A percentile compares a stretch with the other conserved stretches of the same genome.
These are phyloP conservation scores for Dorcus parallelipipedus DNA, from an alignment of 2,888 invertebrate genomes.

Conservation along the genomic window DNA sequence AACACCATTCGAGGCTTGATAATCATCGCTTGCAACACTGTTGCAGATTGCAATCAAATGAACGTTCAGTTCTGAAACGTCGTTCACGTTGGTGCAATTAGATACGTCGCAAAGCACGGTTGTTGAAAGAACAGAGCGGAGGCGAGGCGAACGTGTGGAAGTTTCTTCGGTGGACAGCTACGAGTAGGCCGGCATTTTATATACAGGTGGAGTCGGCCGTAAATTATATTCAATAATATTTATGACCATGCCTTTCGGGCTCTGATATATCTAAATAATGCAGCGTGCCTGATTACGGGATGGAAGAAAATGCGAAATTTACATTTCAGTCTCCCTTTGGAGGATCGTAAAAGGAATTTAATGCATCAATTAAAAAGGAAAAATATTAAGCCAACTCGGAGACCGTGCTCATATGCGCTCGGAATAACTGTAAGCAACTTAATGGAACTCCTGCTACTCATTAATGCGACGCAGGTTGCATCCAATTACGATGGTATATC, in stretches of 20 bases:
- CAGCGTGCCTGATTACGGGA: conserved; percentile 24
- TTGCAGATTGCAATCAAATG: conserved; percentile 33
- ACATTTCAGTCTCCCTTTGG: not conserved
- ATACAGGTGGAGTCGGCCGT: conserved; percentile 40
- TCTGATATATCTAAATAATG: conserved; percentile 43
- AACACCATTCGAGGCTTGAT: conserved; percentile 19
- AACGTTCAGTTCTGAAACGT: conserved; percentile 17
- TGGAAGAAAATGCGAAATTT: conserved; percentile 2
- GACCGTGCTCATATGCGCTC: not conserved
- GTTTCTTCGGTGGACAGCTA: not conserved
- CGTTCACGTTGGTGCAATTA: conserved; percentile 10
- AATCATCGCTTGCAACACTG: conserved; percentile 30
- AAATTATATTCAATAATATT: conserved; percentile 50
- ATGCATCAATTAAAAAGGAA: not conserved
- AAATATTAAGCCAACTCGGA: not conserved
- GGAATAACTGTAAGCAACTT: not conserved
- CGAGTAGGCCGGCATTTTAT: conserved; percentile 28
- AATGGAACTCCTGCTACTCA: too few species aligned
- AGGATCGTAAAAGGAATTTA: not conserved
- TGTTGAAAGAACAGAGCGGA: not conserved
- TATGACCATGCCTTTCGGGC: conserved; percentile 44
- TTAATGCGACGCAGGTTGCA: too few species aligned
- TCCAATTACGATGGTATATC: too few species aligned
- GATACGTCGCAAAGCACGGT: not conserved
- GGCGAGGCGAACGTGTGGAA: not conserved